These are phyloP conservation scores for Holothuria leucospilota DNA, from an alignment of 53 echinoderm and acorn worm genomes.

Conservation along the genomic window DNA sequence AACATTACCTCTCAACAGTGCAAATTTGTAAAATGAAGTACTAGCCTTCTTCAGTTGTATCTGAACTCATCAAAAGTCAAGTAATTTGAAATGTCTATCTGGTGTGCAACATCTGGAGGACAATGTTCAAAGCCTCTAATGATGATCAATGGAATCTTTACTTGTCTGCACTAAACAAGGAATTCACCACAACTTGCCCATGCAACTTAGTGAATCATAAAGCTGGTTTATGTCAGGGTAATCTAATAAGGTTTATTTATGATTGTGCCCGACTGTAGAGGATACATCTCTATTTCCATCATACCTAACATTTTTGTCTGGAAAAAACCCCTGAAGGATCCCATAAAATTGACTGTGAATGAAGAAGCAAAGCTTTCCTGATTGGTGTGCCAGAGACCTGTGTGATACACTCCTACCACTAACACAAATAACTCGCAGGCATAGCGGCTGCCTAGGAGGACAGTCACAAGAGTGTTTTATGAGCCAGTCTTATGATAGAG, in stretches of 20 bases:
- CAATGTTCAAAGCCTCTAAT: no score
- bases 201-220: background rate
- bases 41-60: no score
- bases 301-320: slow-evolving; percentile 16
- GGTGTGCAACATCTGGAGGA: no score
- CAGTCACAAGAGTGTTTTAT: slow-evolving; percentile 8
- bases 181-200: no score
- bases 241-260: slow-evolving; percentile 38
- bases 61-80: no score
- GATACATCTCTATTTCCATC: background rate
- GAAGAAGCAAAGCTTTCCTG: slow-evolving; percentile 6
- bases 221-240: slow-evolving; percentile 42
- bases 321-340: slow-evolving; percentile 20
- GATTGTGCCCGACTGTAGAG: background rate
- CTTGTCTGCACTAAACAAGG: no score
- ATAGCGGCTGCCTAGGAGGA: background rate
- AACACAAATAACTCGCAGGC: slow-evolving; percentile 37
- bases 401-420: slow-evolving; percentile 1
- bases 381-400: slow-evolving; percentile 9
- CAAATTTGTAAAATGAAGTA: no score
- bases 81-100: no score
- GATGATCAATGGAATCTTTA: no score
- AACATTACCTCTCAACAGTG: no score
- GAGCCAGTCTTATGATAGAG: slow-evolving; percentile 35
- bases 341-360: slow-evolving; percentile 39